Evolutionary conservation across 1,140 invertebrate genomes (phyloP).

Genomic region (Thaumatotibia leucotreta): DNA sequence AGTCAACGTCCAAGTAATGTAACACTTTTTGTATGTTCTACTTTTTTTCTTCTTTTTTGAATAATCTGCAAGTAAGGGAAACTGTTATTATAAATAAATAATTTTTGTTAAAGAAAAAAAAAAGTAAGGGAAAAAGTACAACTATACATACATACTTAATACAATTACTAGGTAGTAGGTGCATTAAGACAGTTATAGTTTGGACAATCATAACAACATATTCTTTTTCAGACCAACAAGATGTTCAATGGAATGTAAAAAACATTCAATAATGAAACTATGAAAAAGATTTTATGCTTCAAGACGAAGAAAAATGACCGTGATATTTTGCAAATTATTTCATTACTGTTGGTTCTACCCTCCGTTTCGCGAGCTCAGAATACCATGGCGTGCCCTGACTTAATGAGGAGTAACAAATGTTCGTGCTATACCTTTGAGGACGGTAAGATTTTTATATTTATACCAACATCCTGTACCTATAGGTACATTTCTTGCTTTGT

Average conservation of each 20-base stretch:
- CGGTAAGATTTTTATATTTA: conserved; percentile 40
- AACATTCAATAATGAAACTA: conserved; percentile 61
- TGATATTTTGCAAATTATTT: conserved; percentile 57
- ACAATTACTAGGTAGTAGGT: no score
- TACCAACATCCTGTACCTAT: neutral
- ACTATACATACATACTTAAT: no score
- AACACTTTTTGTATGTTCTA: no score
- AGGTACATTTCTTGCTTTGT: neutral
- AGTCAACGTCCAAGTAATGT: no score
- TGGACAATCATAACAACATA: conserved; percentile 16
- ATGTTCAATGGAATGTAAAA: conserved; percentile 40
- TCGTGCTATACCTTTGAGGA: conserved; percentile 66
- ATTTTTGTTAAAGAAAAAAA: no score
- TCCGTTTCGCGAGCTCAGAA: conserved; percentile 67
- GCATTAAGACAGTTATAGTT: no score
- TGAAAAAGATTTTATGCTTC: conserved; percentile 61
- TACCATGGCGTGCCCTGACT: conserved; percentile 61
- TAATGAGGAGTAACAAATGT: conserved; percentile 64
- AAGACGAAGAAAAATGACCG: conserved; percentile 51
- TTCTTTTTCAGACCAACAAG: conserved; percentile 45
- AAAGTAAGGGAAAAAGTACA: no score
- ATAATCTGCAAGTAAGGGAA: no score
- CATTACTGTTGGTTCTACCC: conserved; percentile 61
- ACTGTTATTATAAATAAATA: no score
- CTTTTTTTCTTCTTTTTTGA: no score